Evolutionary conservation across 2,113 vertebrate species (phyloP).

Genomic region (Herpailurus yagouaroundi): DNA sequence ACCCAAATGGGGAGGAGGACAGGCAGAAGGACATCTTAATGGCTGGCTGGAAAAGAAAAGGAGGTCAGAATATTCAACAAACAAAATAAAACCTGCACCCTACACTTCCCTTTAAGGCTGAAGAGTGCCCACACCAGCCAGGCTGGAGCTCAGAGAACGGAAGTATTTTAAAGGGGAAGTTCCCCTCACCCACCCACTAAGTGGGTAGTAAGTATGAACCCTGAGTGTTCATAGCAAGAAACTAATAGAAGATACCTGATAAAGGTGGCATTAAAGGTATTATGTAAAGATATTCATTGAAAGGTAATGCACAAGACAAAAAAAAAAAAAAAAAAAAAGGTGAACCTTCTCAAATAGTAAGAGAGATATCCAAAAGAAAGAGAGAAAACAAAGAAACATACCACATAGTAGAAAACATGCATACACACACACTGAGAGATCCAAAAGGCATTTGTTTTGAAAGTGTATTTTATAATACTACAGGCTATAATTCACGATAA

Average conservation of each 20-base stretch:
- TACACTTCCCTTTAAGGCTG: neutral
- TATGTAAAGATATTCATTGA: neutral
- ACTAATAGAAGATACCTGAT: neutral
- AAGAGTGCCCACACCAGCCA: neutral
- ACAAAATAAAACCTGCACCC: neutral
- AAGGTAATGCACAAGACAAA: neutral
- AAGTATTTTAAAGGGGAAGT: neutral
- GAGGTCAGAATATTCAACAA: neutral
- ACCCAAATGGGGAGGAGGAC: neutral
- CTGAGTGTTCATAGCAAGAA: neutral
- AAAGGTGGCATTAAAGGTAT: slow-evolving; percentile 15
- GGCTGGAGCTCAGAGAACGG: neutral
- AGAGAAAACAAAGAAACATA: neutral
- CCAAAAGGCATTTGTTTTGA: neutral
- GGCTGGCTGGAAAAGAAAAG: neutral
- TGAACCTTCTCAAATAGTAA: neutral
- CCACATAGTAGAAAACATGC: neutral
- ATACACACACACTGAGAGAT: neutral
- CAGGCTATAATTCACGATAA: neutral
- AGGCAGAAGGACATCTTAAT: neutral
- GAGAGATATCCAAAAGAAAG: slow-evolving; percentile 10
- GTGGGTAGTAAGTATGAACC: too few species aligned
- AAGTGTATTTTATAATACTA: neutral
- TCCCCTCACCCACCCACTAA: neutral
- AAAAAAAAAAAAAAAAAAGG: neutral